phyloP scores from a whole-genome alignment of 1,140 invertebrate species.

The Zaprionus lachaisei region DNA sequence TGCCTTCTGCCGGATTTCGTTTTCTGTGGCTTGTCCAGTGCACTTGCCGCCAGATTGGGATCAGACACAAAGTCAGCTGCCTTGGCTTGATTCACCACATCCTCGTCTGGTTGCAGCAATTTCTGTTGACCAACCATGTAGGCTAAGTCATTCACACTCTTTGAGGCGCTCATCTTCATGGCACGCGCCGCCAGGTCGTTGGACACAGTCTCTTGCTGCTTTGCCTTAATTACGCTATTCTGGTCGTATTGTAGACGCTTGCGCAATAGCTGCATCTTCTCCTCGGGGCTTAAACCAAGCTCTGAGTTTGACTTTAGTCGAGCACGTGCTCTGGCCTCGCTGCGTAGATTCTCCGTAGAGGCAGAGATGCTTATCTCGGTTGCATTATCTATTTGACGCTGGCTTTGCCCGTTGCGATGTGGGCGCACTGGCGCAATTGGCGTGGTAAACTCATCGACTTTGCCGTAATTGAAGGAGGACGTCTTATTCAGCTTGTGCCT shows the following conservation, averaged over 20 bases:
- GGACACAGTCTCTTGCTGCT: slow-evolving; percentile 41
- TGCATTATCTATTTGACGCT: slow-evolving; percentile 2
- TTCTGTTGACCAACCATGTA: slow-evolving; percentile 61
- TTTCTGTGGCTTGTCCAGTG: slow-evolving; percentile 67
- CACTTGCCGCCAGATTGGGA: slow-evolving; percentile 85
- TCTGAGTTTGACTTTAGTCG: slow-evolving; percentile 90
- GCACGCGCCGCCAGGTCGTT: slow-evolving; percentile 63
- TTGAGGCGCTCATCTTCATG: slow-evolving; percentile 80
- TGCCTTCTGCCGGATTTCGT: slow-evolving; percentile 85
- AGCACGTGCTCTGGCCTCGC: slow-evolving; percentile 89
- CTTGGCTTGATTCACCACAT: slow-evolving; percentile 49
- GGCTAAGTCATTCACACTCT: slow-evolving; percentile 84
- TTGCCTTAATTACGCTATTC: slow-evolving; percentile 40
- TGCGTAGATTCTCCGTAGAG: slow-evolving; percentile 87
- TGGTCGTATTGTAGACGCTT: slow-evolving; percentile 76
- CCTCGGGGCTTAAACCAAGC: slow-evolving; percentile 89
- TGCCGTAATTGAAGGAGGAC: slow-evolving; percentile 66
- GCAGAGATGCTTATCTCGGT: slow-evolving; percentile 67
- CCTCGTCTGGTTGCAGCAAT: slow-evolving; percentile 42
- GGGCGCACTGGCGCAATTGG: slow-evolving; percentile 56
- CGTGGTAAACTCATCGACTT: slow-evolving; percentile 53
- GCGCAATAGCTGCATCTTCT: slow-evolving; percentile 86
- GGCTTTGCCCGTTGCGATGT: slow-evolving; percentile 32
- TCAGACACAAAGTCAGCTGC: slow-evolving; percentile 85
- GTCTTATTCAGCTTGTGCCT: slow-evolving; percentile 76